Evolutionary conservation across 2,113 vertebrate genomes (phyloP), one percentile per base, ranked within the genome.

Genomic region (Indicator maculatus): DNA sequence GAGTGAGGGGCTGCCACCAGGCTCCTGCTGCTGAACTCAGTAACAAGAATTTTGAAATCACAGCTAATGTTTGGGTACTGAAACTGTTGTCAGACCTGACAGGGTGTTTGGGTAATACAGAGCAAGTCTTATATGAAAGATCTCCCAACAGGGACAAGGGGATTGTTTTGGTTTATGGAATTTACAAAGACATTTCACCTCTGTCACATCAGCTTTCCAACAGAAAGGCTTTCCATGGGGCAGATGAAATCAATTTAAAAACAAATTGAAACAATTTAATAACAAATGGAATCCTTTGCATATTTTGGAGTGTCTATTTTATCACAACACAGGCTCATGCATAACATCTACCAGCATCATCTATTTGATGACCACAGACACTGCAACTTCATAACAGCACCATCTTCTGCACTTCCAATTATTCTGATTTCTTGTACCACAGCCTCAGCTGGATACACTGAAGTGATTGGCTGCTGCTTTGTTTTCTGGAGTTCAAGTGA

Each of bases 401-500:
- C 63, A 56, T 3, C 73, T 73, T 39, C 70, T 0, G 0, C 55
- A n/a, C 4, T 19, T 28, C 50, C 4, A 50, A 23, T 23, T 5
- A 8, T 6, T 5, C 11, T 0, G 1, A 52, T 50, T 65, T 11
- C 27, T 74, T 33, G 0, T 2, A 11, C 41, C 14, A 1, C 74
- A 76, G 10, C 39, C 41, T 52, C 61, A 38, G 3, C 41, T 55
- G 10, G 1, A 53, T 8, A 33, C 1, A 0, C 5, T 9, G 45
- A 56, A 69, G 21, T 53, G 28, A 5, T 1, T 1, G 55, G 38
- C 23, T 52, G 60, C 53, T 87, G 7, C 82, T 75, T 47, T 53
- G 31, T 24, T 13, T 56, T 7, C 39, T 23, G 20, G 39, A 15
- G 50, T 16, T 66, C n/a, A 11, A 26, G 67, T 12, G 60, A 76